Evolutionary conservation across 2,113 vertebrate species (phyloP).

Genomic region (Lophius piscatorius): DNA sequence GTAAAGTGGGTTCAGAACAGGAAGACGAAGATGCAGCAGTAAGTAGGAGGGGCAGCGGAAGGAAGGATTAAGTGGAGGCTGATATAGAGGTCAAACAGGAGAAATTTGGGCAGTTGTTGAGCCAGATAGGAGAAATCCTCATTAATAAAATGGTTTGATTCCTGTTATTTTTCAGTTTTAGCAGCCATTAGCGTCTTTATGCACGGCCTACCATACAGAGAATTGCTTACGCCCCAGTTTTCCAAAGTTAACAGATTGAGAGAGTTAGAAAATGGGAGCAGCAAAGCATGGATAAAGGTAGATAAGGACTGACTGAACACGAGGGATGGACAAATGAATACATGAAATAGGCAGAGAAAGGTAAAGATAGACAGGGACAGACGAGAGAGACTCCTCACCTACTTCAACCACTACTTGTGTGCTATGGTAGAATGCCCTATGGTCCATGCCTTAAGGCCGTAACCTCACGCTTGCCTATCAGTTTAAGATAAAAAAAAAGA

Average conservation of each 20-base stretch:
- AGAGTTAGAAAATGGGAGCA: constrained; percentile 72
- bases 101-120: constrained; percentile 19
- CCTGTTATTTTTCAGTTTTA: constrained; percentile 24
- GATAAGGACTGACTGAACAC: constrained; percentile 49
- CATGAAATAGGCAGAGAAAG: constrained; percentile 28
- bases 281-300: constrained; percentile 70
- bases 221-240: constrained; percentile 71
- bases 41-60: constrained; percentile 26
- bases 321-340: constrained; percentile 59
- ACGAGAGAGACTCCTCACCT: constrained; percentile 44
- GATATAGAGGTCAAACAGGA: constrained; percentile 38
- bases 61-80: constrained; percentile 31
- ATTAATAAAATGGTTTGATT: constrained; percentile 16
- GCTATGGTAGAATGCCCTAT: constrained; percentile 67
- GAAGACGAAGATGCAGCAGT: constrained; percentile 45
- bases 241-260: constrained; percentile 65
- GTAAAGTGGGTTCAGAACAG: constrained; percentile 64
- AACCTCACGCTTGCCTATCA: constrained; percentile 77
- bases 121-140: constrained; percentile 29
- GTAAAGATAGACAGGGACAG: constrained; percentile 5
- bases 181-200: constrained; percentile 33
- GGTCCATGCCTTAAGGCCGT: constrained; percentile 72
- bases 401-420: constrained; percentile 53
- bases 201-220: constrained; percentile 19
- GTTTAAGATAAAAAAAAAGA: constrained; percentile 79